Percentiles rank a stretch among this genome's conserved stretches.
Conservation (phyloP, 2,888 invertebrate genomes). For the Litoditis marina region DNA sequence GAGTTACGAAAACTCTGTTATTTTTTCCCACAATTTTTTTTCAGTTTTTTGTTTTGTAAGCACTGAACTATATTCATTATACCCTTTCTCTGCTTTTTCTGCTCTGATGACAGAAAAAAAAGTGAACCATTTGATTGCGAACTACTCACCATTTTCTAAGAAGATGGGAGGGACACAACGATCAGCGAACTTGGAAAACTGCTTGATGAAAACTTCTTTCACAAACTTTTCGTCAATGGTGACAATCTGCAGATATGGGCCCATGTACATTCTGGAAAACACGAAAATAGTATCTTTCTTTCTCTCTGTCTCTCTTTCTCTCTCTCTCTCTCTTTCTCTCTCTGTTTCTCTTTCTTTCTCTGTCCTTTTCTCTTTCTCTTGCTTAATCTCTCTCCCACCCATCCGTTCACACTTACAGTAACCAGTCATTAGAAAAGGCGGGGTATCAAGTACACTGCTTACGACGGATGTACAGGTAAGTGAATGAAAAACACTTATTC, state of each 20-base stretch:
- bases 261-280: constrained; percentile 36
- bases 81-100: neutral
- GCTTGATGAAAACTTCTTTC: constrained; percentile 50
- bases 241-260: constrained; percentile 32
- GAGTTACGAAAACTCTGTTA: too few relatives aligned
- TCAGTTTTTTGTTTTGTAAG: neutral
- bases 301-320: constrained; percentile 18
- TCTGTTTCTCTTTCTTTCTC: too few relatives aligned
- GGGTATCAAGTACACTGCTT: neutral
- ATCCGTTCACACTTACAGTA: too few relatives aligned
- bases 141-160: constrained; percentile 17
- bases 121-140: too few relatives aligned
- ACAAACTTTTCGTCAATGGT: constrained; percentile 42
- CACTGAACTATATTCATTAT: neutral
- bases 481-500: too few relatives aligned
- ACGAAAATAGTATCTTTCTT: neutral
- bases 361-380: too few relatives aligned
- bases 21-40: too few relatives aligned
- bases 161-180: constrained; percentile 29
- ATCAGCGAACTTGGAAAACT: constrained; percentile 50
- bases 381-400: too few relatives aligned
- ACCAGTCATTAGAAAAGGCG: constrained; percentile 4
- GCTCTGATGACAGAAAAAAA: too few relatives aligned
- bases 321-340: too few relatives aligned
- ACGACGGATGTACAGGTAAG: too few relatives aligned